A percentile compares a stretch with the other conserved stretches of the same genome.
Evolutionary conservation across 2,113 vertebrate species (phyloP).

Genomic region (Colistium nudipinnis): DNA sequence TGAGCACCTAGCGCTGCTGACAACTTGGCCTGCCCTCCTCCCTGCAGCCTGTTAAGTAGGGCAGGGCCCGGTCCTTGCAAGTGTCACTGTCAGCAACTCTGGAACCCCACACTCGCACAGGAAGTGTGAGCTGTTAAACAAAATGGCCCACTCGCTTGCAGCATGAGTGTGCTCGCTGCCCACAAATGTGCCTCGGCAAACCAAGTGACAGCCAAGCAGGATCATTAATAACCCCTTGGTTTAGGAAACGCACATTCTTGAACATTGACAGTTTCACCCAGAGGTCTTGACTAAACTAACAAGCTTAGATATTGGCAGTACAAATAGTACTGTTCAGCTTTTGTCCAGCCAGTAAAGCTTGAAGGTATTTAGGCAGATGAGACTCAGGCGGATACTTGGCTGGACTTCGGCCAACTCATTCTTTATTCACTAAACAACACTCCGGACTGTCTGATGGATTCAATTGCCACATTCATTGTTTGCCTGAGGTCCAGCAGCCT

Average conservation of each 20-base stretch:
- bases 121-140: slow-evolving; percentile 75
- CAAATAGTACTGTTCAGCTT: slow-evolving; percentile 62
- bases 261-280: slow-evolving; percentile 52
- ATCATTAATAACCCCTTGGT: slow-evolving; percentile 43
- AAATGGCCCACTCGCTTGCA: slow-evolving; percentile 66
- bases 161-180: slow-evolving; percentile 45
- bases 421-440: slow-evolving; percentile 52
- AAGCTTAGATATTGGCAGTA: slow-evolving; percentile 61
- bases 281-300: slow-evolving; percentile 55
- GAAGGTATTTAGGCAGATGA: slow-evolving; percentile 69
- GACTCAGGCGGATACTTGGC: slow-evolving; percentile 48
- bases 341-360: slow-evolving; percentile 67
- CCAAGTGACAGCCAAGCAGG: slow-evolving; percentile 44
- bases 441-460: slow-evolving; percentile 42
- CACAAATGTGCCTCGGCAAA: slow-evolving; percentile 65
- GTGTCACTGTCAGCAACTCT: slow-evolving; percentile 84
- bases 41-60: slow-evolving; percentile 81
- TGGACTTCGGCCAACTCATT: slow-evolving; percentile 53
- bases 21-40: slow-evolving; percentile 81
- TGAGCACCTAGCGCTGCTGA: slow-evolving; percentile 83
- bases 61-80: slow-evolving; percentile 78
- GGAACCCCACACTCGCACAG: slow-evolving; percentile 74
- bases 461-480: slow-evolving; percentile 34
- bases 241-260: slow-evolving; percentile 46
- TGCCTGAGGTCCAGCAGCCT: slow-evolving; percentile 36